Evolutionary conservation across 2,113 vertebrate species (phyloP).

Genomic region (Spea bombifrons): DNA sequence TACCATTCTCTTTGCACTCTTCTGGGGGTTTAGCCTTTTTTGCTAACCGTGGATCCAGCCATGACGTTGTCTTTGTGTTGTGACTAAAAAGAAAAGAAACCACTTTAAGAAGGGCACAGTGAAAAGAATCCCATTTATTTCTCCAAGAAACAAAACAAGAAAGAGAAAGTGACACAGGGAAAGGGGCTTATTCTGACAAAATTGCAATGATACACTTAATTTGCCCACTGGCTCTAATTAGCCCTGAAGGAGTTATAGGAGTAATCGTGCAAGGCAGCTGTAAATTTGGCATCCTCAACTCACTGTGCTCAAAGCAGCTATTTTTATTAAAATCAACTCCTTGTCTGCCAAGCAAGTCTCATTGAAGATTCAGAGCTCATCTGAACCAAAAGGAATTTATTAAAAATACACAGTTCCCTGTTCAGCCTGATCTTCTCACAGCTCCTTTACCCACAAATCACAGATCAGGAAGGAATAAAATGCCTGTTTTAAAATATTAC

Average conservation of each 20-base stretch:
- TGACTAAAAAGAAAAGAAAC: slow-evolving; percentile 89
- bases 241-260: slow-evolving; percentile 75
- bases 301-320: slow-evolving; percentile 78
- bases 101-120: slow-evolving; percentile 78
- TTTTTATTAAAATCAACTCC: slow-evolving; percentile 82
- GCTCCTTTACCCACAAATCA: slow-evolving; percentile 60
- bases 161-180: slow-evolving; percentile 32
- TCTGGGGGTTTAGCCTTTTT: slow-evolving; percentile 98
- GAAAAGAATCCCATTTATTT: slow-evolving; percentile 73
- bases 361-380: slow-evolving; percentile 78
- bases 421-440: slow-evolving; percentile 63
- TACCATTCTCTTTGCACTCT: slow-evolving; percentile 98
- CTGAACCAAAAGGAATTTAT: slow-evolving; percentile 79
- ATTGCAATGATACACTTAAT: slow-evolving; percentile 91
- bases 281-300: slow-evolving; percentile 80
- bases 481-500: slow-evolving; percentile 57
- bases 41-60: slow-evolving; percentile 97
- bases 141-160: slow-evolving; percentile 59
- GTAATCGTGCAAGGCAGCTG: slow-evolving; percentile 77
- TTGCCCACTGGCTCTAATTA: slow-evolving; percentile 89
- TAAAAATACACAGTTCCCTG: slow-evolving; percentile 76
- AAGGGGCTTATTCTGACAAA: slow-evolving; percentile 78
- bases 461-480: slow-evolving; percentile 59
- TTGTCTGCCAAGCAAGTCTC: slow-evolving; percentile 76
- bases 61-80: slow-evolving; percentile 99